Percentiles rank a stretch among this genome's conserved stretches.
These are phyloP conservation scores for Mystacornis crossleyi DNA, from an alignment of 2,113 vertebrate species.

Conservation along the genomic window DNA sequence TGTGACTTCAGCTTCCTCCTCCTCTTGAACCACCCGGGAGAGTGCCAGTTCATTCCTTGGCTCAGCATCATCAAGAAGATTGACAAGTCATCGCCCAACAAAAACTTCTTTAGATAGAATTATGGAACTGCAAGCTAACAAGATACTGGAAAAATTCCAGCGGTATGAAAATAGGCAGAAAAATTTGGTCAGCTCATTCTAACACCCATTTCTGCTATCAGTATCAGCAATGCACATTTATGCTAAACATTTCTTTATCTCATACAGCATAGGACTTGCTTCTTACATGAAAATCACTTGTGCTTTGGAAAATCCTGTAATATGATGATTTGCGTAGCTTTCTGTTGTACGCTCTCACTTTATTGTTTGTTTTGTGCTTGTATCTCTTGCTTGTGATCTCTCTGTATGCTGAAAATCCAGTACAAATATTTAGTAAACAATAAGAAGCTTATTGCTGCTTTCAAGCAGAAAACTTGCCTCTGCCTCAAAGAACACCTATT, in stretches of 20 bases:
- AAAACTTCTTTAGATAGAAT: background rate
- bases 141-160: background rate
- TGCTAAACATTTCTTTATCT: constrained; percentile 59
- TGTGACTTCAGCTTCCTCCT: background rate
- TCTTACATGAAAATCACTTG: constrained; percentile 50
- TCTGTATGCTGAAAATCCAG: constrained; percentile 39
- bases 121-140: background rate
- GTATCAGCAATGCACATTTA: constrained; percentile 12
- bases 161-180: background rate
- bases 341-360: constrained; percentile 26
- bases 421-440: constrained; percentile 59
- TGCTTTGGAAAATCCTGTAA: constrained; percentile 54
- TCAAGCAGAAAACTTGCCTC: constrained; percentile 33
- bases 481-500: background rate
- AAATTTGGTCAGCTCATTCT: background rate
- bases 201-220: constrained; percentile 22
- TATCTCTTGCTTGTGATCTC: constrained; percentile 53
- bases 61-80: background rate
- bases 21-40: background rate
- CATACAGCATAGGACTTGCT: constrained; percentile 12
- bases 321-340: constrained; percentile 42
- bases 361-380: constrained; percentile 41
- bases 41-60: background rate
- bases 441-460: constrained; percentile 34
- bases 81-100: background rate